A percentile compares a stretch with the other conserved stretches of the same genome.
These are phyloP conservation scores for Hydractinia echinata DNA, from an alignment of 30 jellyfish, hydroid and myxozoan genomes.

Conservation along the genomic window DNA sequence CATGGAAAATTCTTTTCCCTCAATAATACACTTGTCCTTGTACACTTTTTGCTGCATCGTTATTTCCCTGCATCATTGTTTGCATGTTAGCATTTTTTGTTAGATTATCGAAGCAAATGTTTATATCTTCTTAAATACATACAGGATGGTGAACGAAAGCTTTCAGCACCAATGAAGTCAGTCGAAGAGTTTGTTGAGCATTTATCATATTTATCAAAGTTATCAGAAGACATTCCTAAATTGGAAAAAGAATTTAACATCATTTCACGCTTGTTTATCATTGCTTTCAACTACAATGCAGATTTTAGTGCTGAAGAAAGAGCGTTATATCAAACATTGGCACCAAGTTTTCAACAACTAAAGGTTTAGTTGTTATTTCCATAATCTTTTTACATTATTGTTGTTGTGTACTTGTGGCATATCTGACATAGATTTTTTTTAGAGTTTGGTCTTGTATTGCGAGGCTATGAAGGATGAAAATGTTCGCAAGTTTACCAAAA, in stretches of 20 bases:
- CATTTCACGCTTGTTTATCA: constrained; percentile 45
- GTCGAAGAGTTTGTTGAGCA: constrained; percentile 80
- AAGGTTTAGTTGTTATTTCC: constrained; percentile 40
- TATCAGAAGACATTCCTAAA: constrained; percentile 56
- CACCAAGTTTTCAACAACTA: constrained; percentile 68
- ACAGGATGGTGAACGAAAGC: constrained; percentile 54
- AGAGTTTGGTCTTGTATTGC: constrained; percentile 60
- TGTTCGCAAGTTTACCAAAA: constrained; percentile 58
- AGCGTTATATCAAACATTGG: constrained; percentile 74
- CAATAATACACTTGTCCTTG: too few relatives aligned
- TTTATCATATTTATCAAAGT: constrained; percentile 42
- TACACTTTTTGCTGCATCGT: too few relatives aligned
- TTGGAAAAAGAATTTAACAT: constrained; percentile 47
- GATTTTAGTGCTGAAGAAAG: constrained; percentile 56
- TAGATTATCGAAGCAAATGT: too few relatives aligned
- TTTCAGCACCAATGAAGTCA: constrained; percentile 38
- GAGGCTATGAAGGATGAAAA: constrained; percentile 78
- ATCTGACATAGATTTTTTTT: neutral
- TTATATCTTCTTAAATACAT: neutral
- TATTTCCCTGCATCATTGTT: too few relatives aligned
- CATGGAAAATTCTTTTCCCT: too few relatives aligned
- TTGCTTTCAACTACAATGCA: constrained; percentile 52
- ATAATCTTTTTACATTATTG: neutral
- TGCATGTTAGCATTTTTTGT: too few relatives aligned
- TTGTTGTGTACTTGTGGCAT: neutral